Evolutionary conservation across 2,113 vertebrate genomes (phyloP).

Genomic region (Triplophysa dalaica): DNA sequence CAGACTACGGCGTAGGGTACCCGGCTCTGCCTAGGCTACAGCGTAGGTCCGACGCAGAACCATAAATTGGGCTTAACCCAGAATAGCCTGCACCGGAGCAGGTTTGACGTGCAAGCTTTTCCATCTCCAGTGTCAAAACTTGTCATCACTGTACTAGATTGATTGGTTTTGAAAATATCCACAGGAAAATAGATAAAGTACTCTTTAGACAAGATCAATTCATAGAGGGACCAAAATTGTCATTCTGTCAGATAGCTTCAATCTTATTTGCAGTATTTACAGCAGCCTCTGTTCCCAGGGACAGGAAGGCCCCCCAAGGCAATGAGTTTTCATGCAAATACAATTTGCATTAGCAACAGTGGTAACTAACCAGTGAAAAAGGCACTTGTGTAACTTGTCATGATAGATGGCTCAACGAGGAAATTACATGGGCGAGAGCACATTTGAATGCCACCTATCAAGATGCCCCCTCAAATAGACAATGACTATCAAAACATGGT

Average conservation of each 20-base stretch:
- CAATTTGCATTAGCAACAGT: conserved; percentile 56
- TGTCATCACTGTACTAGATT: conserved; percentile 26
- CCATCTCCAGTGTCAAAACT: conserved; percentile 1
- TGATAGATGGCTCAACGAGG: conserved; percentile 53
- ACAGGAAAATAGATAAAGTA: background rate
- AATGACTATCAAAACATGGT: conserved; percentile 49
- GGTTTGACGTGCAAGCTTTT: background rate
- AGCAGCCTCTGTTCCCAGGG: conserved; percentile 39
- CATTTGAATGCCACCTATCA: conserved; percentile 60
- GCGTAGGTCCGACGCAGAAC: too few relatives aligned
- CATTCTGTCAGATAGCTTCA: conserved; percentile 16
- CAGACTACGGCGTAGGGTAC: too few relatives aligned
- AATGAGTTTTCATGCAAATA: conserved; percentile 57
- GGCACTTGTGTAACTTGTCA: conserved; percentile 54
- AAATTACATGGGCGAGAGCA: conserved; percentile 48
- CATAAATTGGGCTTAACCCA: too few relatives aligned
- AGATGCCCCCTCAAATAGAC: conserved; percentile 51
- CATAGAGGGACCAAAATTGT: conserved; percentile 35
- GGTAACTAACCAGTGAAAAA: conserved; percentile 45
- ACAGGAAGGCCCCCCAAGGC: conserved; percentile 45
- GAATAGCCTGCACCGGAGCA: too few relatives aligned
- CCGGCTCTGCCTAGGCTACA: too few relatives aligned
- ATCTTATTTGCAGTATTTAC: conserved; percentile 28
- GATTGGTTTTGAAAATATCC: conserved; percentile 1
- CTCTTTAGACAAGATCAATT: conserved; percentile 42